Evolutionary conservation across 2,113 vertebrate genomes (phyloP), one percentile per base, ranked within the genome.

Genomic region (Odocoileus virginianus): DNA sequence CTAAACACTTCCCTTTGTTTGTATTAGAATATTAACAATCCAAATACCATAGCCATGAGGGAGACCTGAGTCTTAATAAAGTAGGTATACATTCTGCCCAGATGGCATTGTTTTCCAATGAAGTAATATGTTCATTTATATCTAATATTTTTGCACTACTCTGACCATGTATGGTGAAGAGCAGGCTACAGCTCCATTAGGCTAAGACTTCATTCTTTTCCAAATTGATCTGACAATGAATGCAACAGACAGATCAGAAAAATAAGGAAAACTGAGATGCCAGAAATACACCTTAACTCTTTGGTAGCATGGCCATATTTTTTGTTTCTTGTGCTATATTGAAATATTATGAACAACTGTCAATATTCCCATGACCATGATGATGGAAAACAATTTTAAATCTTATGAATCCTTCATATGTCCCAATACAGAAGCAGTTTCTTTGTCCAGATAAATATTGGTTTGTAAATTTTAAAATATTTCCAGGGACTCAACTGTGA

Each of bases 31-130:
- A 96, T 36, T 79, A 98, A 95, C 97, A 98, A 91, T 14, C 8
- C 92, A 97, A 98, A 98, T 94, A 97, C 89, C 95, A 97, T 52
- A 87, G 89, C 78, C 88, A 90, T 98, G 94, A 87, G 89, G 76
- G 95, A 97, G 81, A 84, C 90, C 76, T 64, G 64, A 57, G 85
- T 97, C 96, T 97, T 97, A 97, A 96, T 92, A 97, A 95, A 97
- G 91, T 93, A 97, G 96, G 97, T 98, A 97, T 98, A 97, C 64
- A 92, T 97, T 92, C 94, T 98, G 74, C 94, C 96, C 95, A 97
- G 91, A 97, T 92, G 88, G 55, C 88, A 94, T 87, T 98, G 92
- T 93, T 97, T 98, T 97, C 96, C 93, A 97, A 5, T 98, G 94
- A 98, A 96, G 94, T 97, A 97, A 97, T 76, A 33, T 93, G 47